These are phyloP conservation scores for Marisa cornuarietis DNA, from an alignment of 1,140 invertebrate genomes.

Conservation along the genomic window DNA sequence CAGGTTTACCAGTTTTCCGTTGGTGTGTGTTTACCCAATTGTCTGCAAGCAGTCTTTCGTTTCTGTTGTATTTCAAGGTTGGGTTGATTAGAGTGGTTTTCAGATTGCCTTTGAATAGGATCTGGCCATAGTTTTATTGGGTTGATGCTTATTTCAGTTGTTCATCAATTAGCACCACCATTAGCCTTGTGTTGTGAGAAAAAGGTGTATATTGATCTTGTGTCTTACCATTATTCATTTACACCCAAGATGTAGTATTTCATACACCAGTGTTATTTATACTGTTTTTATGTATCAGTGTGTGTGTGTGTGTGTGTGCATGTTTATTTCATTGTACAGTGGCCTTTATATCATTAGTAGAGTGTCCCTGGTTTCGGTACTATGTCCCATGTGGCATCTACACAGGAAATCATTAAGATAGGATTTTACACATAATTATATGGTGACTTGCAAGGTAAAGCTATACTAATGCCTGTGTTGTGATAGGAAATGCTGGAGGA, in stretches of 20 bases:
- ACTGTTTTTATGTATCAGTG: not conserved
- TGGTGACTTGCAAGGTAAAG: not conserved
- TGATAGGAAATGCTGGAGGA: too few species aligned
- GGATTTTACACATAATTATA: not conserved
- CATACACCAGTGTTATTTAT: conserved; percentile 1
- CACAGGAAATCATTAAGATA: not conserved
- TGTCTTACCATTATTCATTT: not conserved
- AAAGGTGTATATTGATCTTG: not conserved
- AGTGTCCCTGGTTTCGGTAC: not conserved
- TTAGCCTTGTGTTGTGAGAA: not conserved
- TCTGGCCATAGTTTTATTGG: not conserved
- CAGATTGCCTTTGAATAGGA: not conserved
- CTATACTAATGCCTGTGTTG: conserved; percentile 2
- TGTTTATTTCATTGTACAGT: not conserved
- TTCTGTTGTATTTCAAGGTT: not conserved
- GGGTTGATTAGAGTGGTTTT: not conserved
- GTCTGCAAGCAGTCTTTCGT: not conserved
- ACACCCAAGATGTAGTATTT: not conserved
- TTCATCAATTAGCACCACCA: not conserved
- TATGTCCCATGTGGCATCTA: not conserved
- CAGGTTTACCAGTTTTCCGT: not conserved
- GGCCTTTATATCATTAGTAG: too few species aligned
- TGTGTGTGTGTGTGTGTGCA: conserved; percentile 3
- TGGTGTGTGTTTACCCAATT: not conserved
- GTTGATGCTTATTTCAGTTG: not conserved